These are phyloP conservation scores for Daubentonia madagascariensis DNA, from an alignment of 2,113 vertebrate genomes.

Conservation along the genomic window DNA sequence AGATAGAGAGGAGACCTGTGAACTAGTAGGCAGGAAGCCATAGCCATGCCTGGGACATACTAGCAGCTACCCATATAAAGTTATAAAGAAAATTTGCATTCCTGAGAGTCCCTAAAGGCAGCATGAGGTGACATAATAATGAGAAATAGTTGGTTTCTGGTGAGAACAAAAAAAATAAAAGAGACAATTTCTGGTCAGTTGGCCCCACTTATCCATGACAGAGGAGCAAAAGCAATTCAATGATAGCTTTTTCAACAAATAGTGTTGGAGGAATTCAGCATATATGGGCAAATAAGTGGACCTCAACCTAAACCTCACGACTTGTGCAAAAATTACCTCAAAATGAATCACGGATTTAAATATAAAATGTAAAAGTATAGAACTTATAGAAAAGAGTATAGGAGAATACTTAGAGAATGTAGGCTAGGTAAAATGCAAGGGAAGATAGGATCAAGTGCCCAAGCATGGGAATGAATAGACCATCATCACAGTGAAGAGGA, in stretches of 20 bases:
- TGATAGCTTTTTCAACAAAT: too few relatives aligned
- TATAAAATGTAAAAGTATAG: too few relatives aligned
- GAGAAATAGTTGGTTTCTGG: not conserved
- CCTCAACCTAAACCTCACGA: too few relatives aligned
- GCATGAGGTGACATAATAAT: not conserved
- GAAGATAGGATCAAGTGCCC: not conserved
- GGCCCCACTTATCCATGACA: not conserved
- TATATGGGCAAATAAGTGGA: too few relatives aligned
- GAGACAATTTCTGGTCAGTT: not conserved
- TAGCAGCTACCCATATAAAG: not conserved
- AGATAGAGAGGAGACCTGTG: not conserved
- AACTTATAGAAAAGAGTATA: too few relatives aligned
- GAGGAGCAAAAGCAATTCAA: too few relatives aligned
- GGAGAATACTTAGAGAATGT: too few relatives aligned
- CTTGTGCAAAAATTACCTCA: too few relatives aligned
- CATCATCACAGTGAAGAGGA: not conserved
- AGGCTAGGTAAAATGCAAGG: not conserved
- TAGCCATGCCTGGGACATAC: rapidly evolving
- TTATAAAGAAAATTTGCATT: not conserved
- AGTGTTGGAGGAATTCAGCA: too few relatives aligned
- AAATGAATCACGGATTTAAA: too few relatives aligned
- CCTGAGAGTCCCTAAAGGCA: not conserved
- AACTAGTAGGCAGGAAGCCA: not conserved
- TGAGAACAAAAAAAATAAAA: not conserved
- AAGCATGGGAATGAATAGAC: not conserved